Evolutionary conservation across 2,888 invertebrate genomes (phyloP), one percentile per base, ranked within the genome.

Genomic region (Thecocarcelia acutangulata): DNA sequence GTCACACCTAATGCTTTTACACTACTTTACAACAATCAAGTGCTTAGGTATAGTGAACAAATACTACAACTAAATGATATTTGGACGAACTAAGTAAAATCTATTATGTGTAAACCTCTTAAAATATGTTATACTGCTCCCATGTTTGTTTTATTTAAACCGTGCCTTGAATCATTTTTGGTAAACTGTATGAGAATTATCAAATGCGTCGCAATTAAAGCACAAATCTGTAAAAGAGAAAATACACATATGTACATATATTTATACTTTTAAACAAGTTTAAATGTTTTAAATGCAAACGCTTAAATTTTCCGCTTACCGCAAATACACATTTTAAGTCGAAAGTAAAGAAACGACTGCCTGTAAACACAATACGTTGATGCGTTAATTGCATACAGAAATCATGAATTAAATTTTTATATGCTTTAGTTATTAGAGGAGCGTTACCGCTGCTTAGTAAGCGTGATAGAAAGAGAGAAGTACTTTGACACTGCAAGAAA

Each of bases 131-230:
- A 8, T 8, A 1, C 33, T 8, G 5, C 15, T 46, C 50, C 12
- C 2, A 6, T 19, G 44, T 0, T 33, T 28, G 76, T 76, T 33
- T 72, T 19, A 73, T 76, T 81, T 3, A 54, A 2, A 46, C 33
- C 9, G 0, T 52, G 37, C 40, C 11, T 59, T 8, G 12, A 42
- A 64, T 75, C 83, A 42, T 21, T 58, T 59, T 83, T 84, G 9
- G 80, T 72, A 80, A 85, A 85, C 56, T 85, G 85, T 70, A 85
- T 84, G 0, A 85, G 80, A 54, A 85, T 84, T 37, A 85, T 79
- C 15, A 85, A 76, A 69, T 85, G 80, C 1, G 85, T 84, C 1
- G 61, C 79, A 59, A 84, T 85, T 42, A 85, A 69, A 17, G 83
- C 77, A 40, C 66, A 81, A 72, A 85, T 83, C 85, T 85, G 42